Conservation (phyloP, 37 sponge, comb jelly and placozoan species). For the Beroe forskalii region DNA sequence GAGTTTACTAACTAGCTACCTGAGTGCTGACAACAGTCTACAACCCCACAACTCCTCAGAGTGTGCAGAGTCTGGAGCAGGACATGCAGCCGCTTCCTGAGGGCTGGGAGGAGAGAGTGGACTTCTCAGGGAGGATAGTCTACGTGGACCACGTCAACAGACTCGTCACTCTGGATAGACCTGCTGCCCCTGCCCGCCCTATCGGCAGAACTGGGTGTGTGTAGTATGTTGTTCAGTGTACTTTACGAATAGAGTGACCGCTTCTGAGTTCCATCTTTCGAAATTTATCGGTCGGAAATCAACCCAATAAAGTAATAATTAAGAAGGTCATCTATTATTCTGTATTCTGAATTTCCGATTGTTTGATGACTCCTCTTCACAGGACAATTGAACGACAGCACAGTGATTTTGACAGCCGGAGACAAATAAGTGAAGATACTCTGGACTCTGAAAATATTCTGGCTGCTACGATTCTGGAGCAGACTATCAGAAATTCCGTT, state of each 20-base stretch:
- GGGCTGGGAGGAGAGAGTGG: constrained; percentile 60
- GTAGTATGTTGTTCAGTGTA: neutral
- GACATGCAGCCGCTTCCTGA: constrained; percentile 24
- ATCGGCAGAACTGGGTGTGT: neutral
- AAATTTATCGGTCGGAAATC: neutral
- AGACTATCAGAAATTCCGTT: neutral
- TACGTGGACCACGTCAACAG: constrained; percentile 91
- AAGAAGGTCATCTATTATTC: too few relatives aligned
- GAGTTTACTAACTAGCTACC: too few relatives aligned
- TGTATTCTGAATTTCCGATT: too few relatives aligned
- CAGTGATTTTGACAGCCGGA: constrained; percentile 40
- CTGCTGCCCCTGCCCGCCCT: constrained; percentile 60
- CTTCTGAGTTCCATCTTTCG: neutral
- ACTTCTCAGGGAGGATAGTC: constrained; percentile 74
- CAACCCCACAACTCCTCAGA: too few relatives aligned
- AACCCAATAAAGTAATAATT: neutral
- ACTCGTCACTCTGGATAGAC: constrained; percentile 86
- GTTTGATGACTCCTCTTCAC: too few relatives aligned
- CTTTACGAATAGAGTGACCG: neutral
- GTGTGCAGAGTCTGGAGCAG: constrained; percentile 30
- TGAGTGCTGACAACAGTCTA: too few relatives aligned
- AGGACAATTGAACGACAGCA: constrained; percentile 45
- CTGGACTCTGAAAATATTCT: neutral
- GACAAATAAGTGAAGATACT: constrained; percentile 31
- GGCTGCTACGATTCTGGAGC: neutral